Evolutionary conservation across 2,113 vertebrate genomes (phyloP).

Genomic region (Neotoma lepida): DNA sequence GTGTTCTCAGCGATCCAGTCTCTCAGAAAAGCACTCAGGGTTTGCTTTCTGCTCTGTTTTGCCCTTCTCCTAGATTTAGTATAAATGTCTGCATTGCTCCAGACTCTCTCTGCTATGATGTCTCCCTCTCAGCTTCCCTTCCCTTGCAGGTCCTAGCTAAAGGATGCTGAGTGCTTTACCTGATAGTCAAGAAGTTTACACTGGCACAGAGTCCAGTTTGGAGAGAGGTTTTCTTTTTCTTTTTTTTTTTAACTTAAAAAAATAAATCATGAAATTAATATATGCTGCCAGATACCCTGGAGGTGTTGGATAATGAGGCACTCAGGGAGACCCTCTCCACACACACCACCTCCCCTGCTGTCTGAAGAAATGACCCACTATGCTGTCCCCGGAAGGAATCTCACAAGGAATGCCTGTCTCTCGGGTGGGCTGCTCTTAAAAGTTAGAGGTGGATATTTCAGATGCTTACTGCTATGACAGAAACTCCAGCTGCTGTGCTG

Average conservation of each 20-base stretch:
- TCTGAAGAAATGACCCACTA: conserved; percentile 74
- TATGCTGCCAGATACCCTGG: conserved; percentile 40
- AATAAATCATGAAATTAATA: conserved; percentile 71
- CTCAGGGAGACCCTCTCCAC: conserved; percentile 69
- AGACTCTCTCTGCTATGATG: background rate
- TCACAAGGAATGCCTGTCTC: conserved; percentile 61
- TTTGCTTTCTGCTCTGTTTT: conserved; percentile 40
- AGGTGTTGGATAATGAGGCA: conserved; percentile 72
- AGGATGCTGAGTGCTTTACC: conserved; percentile 48
- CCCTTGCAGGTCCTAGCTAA: conserved; percentile 54
- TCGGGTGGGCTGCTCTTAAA: conserved; percentile 62
- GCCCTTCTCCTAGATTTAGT: conserved; percentile 37
- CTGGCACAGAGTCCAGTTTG: conserved; percentile 50
- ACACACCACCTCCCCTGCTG: conserved; percentile 57
- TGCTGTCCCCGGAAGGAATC: conserved; percentile 57
- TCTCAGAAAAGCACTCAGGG: background rate
- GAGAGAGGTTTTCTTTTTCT: background rate
- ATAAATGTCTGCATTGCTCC: background rate
- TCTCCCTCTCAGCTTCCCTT: conserved; percentile 26
- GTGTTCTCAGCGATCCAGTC: conserved; percentile 54
- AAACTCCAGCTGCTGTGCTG: conserved; percentile 95
- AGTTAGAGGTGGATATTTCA: conserved; percentile 83
- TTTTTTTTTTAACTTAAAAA: background rate
- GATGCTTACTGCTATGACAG: conserved; percentile 96
- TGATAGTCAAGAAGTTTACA: conserved; percentile 55